Conservation (phyloP, 2,113 vertebrate species). For the Anguilla japonica region DNA sequence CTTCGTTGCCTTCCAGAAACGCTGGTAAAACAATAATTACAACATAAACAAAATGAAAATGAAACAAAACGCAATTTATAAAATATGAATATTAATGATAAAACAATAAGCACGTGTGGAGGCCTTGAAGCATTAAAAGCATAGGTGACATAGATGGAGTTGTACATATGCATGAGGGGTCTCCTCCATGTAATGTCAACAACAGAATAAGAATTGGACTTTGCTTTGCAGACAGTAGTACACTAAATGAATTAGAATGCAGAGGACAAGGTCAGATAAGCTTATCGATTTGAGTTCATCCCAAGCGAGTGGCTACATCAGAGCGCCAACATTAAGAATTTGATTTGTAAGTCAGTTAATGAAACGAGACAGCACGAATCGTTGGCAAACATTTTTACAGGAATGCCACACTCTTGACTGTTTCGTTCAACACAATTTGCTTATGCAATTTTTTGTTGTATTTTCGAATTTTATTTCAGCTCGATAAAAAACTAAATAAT, state of each 20-base stretch:
- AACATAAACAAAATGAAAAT: neutral
- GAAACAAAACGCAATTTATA: neutral
- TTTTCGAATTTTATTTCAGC: neutral
- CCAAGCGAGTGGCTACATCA: constrained; percentile 9
- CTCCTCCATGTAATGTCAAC: constrained; percentile 46
- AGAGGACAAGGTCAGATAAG: constrained; percentile 46
- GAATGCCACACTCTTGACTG: neutral
- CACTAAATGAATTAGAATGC: constrained; percentile 21
- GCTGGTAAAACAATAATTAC: neutral
- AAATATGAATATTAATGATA: constrained; percentile 43
- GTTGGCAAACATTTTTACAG: neutral
- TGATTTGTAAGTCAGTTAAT: neutral
- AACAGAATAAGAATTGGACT: constrained; percentile 34
- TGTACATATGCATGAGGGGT: constrained; percentile 62
- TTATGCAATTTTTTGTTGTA: too few species aligned
- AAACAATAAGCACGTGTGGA: constrained; percentile 21
- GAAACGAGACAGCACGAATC: neutral
- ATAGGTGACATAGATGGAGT: constrained; percentile 27
- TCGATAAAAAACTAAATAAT: neutral
- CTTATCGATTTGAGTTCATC: constrained; percentile 21
- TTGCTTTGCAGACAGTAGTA: constrained; percentile 35
- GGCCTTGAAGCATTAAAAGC: constrained; percentile 43
- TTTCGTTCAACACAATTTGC: neutral
- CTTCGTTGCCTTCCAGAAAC: neutral
- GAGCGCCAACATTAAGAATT: constrained; percentile 4